A percentile compares a stretch with the other conserved stretches of the same genome.
Conservation (phyloP, 2,888 invertebrate genomes). For the Hesperia comma region DNA sequence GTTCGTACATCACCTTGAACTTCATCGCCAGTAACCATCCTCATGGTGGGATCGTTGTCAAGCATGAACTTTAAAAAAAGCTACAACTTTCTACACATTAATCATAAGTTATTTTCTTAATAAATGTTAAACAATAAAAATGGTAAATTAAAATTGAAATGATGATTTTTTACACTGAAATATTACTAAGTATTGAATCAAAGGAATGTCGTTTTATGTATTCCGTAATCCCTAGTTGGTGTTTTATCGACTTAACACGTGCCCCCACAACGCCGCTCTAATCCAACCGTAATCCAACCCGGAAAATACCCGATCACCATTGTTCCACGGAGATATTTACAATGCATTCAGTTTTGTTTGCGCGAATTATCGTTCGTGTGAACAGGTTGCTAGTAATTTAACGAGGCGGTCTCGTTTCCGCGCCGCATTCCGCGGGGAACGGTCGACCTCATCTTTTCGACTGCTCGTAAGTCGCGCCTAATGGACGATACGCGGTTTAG, state of each 20-base stretch:
- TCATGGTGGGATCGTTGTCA: too few species aligned
- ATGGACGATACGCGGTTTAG: constrained; percentile 57
- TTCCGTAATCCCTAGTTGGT: constrained; percentile 52
- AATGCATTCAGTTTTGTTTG: constrained; percentile 67
- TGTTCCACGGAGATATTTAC: constrained; percentile 73
- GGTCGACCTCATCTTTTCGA: constrained; percentile 46
- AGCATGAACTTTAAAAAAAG: too few species aligned
- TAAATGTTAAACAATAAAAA: too few species aligned
- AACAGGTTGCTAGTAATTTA: constrained; percentile 64
- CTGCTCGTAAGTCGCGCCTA: constrained; percentile 43
- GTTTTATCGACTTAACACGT: constrained; percentile 55
- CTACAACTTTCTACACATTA: too few species aligned
- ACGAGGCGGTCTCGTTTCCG: constrained; percentile 62
- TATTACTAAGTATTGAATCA: constrained; percentile 37
- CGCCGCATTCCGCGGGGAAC: constrained; percentile 55
- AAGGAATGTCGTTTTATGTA: constrained; percentile 31
- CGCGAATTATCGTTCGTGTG: constrained; percentile 65
- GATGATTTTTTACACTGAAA: too few species aligned
- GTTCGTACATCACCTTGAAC: too few species aligned
- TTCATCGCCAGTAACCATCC: too few species aligned
- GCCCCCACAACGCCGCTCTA: constrained; percentile 58
- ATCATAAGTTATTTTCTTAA: too few species aligned
- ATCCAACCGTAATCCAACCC: constrained; percentile 75
- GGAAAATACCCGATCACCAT: constrained; percentile 75
- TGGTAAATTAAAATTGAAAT: too few species aligned